Evolutionary conservation across 2,113 vertebrate genomes (phyloP).

Genomic region (Microtus ochrogaster): DNA sequence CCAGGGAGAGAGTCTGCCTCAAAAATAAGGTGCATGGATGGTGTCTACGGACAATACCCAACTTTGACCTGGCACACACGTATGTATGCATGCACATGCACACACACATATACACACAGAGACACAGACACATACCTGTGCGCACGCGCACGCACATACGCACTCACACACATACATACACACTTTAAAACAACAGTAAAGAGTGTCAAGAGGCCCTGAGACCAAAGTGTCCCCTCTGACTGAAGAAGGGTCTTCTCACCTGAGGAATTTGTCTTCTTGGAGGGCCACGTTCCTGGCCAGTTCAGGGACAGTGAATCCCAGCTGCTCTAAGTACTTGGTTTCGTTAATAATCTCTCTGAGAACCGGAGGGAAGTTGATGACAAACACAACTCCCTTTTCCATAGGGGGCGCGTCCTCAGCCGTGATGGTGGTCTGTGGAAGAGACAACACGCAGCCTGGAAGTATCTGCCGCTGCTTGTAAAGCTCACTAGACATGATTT

Average conservation of each 20-base stretch:
- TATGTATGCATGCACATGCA: not conserved
- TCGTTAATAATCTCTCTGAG: slow-evolving; percentile 92
- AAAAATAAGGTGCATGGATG: not conserved
- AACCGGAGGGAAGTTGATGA: slow-evolving; percentile 90
- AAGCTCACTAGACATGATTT: not conserved
- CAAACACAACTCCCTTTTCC: slow-evolving; percentile 77
- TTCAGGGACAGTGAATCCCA: slow-evolving; percentile 89
- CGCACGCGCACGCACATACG: not conserved
- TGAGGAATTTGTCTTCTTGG: slow-evolving; percentile 89
- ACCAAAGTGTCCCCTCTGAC: not conserved
- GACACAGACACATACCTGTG: not conserved
- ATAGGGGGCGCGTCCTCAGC: not conserved
- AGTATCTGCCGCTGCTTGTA: rapidly evolving
- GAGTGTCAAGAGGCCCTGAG: not conserved
- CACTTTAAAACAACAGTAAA: not conserved
- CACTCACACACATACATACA: not conserved
- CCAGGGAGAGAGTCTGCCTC: not conserved
- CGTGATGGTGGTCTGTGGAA: not conserved
- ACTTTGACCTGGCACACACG: not conserved
- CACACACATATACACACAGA: not conserved
- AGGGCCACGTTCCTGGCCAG: slow-evolving; percentile 89
- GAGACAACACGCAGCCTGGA: not conserved
- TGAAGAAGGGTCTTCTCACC: slow-evolving; percentile 82
- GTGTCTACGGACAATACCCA: not conserved
- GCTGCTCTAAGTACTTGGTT: slow-evolving; percentile 89